Base-by-base conservation (phyloP, 1,140 invertebrate genomes). In the Homalodisca vitripennis region DNA sequence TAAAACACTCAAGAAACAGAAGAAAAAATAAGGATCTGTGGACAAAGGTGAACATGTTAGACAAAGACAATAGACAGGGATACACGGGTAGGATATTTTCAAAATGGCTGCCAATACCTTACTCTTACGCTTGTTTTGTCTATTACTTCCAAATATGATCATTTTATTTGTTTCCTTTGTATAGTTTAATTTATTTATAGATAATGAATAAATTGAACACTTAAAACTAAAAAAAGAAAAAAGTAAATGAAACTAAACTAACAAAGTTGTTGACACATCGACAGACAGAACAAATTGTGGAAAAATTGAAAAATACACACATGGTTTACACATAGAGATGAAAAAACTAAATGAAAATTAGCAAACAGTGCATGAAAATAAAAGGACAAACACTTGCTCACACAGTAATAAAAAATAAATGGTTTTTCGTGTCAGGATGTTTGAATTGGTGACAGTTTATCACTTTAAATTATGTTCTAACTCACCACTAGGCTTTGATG, bases 311-410 rank as follows among this genome's bases (percentile, higher is more conserved):
- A 32, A 66, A 30, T 46, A 82, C 80, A 82, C 82, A 80, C 79
- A 82, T 82, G 81, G 80, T 82, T 81, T 81, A 83, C 82, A 84
- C 81, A 83, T 81, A 82, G 82, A 83, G 79, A 82, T 79, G 82
- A 79, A 81, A 82, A 81, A 80, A 78, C 79, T 82, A 82, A 63
- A 69, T 70, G 65, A 67, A 70, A 71, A 80, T n/a, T 78, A 72
- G 71, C 53, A 70, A 73, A 70, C 32, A 55, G 71, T 69, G 68
- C 67, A 72, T 17, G 41, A 47, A 75, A 73, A 71, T 68, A 66
- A 72, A 73, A 41, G 68, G 17, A 72, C 67, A 34, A 68, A 71
- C 66, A 73, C 63, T 73, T 71, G 72, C 72, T 71, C 70, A 73
- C 70, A 73, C 72, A 73, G 24, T 51, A 67, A 71, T 64, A 51